Evolutionary conservation across 2,888 invertebrate species (phyloP).

Genomic region (Noctua fimbriata): DNA sequence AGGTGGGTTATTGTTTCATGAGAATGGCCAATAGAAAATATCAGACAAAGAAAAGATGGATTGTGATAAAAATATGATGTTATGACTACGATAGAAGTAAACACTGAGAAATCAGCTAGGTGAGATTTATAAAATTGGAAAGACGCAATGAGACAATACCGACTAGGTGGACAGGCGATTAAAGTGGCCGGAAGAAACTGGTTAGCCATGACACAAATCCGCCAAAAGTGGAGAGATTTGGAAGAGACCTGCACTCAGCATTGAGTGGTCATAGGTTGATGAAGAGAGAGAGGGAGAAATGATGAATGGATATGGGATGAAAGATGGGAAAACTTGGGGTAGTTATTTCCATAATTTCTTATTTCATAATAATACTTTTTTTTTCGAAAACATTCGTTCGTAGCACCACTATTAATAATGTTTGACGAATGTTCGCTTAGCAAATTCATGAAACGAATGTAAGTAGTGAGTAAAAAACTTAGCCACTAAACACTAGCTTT

Average conservation of each 20-base stretch:
- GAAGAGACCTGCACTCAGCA: too few relatives aligned
- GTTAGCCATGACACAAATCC: too few relatives aligned
- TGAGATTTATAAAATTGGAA: neutral
- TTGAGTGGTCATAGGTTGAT: too few relatives aligned
- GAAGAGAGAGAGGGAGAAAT: too few relatives aligned
- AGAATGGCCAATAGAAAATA: neutral
- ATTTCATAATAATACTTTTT: neutral
- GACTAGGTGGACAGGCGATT: too few relatives aligned
- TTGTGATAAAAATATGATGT: neutral
- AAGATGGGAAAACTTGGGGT: neutral
- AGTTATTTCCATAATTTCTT: neutral
- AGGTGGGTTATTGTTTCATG: neutral
- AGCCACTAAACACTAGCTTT: conserved; percentile 25
- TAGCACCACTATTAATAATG: neutral
- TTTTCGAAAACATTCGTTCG: neutral
- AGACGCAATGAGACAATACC: neutral
- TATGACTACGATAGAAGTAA: neutral
- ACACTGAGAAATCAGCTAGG: neutral
- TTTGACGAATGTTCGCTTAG: neutral
- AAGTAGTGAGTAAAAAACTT: neutral
- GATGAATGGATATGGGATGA: too few relatives aligned
- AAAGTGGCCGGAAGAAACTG: too few relatives aligned
- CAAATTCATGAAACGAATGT: neutral
- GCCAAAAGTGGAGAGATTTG: too few relatives aligned
- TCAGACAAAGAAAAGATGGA: neutral